Evolutionary conservation across 2,888 invertebrate genomes (phyloP).

Genomic region (Cepaea hortensis): DNA sequence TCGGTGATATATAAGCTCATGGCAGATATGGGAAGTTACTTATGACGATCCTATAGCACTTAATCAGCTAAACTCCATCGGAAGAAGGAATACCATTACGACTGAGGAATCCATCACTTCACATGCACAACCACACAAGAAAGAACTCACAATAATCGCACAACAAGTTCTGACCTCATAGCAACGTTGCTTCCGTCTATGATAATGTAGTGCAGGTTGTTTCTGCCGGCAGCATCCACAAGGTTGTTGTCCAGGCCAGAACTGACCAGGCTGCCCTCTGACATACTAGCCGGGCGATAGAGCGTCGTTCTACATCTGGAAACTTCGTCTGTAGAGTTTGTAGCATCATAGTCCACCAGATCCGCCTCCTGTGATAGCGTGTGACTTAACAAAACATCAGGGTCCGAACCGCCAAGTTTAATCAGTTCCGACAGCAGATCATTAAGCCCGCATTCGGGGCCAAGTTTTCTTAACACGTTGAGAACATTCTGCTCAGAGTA

Average conservation of each 20-base stretch:
- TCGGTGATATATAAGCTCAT: no score
- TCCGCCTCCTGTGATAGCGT: neutral
- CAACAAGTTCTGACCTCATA: constrained; percentile 82
- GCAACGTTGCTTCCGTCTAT: constrained; percentile 92
- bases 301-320: no score
- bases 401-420: constrained; percentile 80
- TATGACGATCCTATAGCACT: no score
- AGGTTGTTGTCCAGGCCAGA: neutral
- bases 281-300: neutral
- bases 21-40: no score
- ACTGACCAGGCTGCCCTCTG: neutral
- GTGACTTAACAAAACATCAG: neutral
- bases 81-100: no score
- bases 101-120: no score
- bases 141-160: no score
- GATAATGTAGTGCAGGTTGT: constrained; percentile 81
- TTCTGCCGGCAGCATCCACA: constrained; percentile 46
- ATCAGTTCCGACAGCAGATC: constrained; percentile 92
- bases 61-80: no score
- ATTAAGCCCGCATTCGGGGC: constrained; percentile 89
- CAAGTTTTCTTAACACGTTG: constrained; percentile 88
- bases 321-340: neutral
- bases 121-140: no score
- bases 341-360: neutral
- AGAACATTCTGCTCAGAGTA: constrained; percentile 91